A percentile compares a stretch with the other conserved stretches of the same genome.
phyloP scores from a whole-genome alignment of 2,113 vertebrate species.

The Sturnus vulgaris region DNA sequence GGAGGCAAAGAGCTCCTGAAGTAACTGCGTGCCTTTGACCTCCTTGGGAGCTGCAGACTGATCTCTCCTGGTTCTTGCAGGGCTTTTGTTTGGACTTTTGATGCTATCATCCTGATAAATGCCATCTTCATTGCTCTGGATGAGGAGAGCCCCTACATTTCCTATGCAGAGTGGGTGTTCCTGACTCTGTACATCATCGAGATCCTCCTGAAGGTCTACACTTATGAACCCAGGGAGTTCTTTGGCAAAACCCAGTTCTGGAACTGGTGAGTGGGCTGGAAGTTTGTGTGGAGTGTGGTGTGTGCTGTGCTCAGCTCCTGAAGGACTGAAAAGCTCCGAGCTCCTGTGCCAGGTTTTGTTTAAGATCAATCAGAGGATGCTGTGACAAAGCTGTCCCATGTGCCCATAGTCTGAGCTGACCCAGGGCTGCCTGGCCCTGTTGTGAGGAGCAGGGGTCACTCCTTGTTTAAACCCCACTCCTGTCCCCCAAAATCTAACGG shows the following conservation, averaged over 20 bases:
- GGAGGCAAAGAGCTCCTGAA: not conserved
- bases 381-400: not conserved
- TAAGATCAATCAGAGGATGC: not conserved
- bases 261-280: conserved; percentile 84
- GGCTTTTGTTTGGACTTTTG: conserved; percentile 79
- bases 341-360: not conserved
- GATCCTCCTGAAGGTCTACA: conserved; percentile 91
- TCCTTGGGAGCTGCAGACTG: not conserved
- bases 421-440: not conserved
- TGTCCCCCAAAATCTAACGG: not conserved
- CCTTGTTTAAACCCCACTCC: not conserved
- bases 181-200: conserved; percentile 85
- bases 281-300: not conserved
- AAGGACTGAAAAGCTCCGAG: not conserved
- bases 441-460: not conserved
- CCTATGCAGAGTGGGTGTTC: conserved; percentile 86
- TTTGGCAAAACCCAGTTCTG: conserved; percentile 87
- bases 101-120: conserved; percentile 89
- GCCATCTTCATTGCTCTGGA: conserved; percentile 91
- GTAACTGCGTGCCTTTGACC: not conserved
- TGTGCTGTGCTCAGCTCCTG: not conserved
- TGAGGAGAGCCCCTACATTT: conserved; percentile 81
- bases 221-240: conserved; percentile 82
- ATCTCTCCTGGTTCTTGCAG: conserved; percentile 30
- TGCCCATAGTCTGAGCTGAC: not conserved